Evolutionary conservation across 1,140 invertebrate genomes (phyloP), one percentile per base, ranked within the genome.

Genomic region (Atta colombica): DNA sequence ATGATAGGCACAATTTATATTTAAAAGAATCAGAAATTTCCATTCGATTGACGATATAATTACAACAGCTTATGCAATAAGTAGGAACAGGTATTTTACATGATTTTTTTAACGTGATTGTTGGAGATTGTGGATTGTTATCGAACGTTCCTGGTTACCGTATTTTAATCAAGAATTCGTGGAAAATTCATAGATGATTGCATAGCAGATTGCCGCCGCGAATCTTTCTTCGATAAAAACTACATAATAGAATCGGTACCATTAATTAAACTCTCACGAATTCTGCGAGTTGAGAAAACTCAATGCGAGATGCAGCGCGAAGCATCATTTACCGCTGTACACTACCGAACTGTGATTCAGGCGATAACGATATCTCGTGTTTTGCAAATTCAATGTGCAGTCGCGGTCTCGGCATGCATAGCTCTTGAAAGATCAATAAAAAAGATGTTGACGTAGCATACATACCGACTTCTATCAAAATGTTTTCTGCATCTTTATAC

Each of bases 291-390:
- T 66, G 49, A 68, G 77, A 55, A 68, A 80, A 55, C 14, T 75
- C 55, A 49, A 45, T 31, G 25, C 25, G 25, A 53, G 18, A 66
- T 10, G 25, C n/a, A 45, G 39, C 66, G 45, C 35, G 28, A 84
- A 74, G 10, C 80, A 49, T 82, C 39, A 60, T 75, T 84, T 75
- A 74, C 80, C 45, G n/a, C 39, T n/a, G 28, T 63, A 82, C 14
- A 4, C 31, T 35, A 35, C 14, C 68, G 39, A 82, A 61, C 66
- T 28, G 61, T 45, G 84, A 80, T 66, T 51, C 49, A 60, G 65
- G 77, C 87, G 91, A 92, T 92, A 91, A 77, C 84, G 86, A 90
- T 92, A 92, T 92, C 89, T 91, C 77, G 28, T 90, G 88, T 91
- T 92, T 92, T 88, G 87, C 80, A 90, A 91, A 87, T 81, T 61